Percentiles rank a stretch among this genome's conserved stretches.
These are phyloP conservation scores for Eremobia ochroleuca DNA, from an alignment of 2,888 invertebrate species.

Conservation along the genomic window DNA sequence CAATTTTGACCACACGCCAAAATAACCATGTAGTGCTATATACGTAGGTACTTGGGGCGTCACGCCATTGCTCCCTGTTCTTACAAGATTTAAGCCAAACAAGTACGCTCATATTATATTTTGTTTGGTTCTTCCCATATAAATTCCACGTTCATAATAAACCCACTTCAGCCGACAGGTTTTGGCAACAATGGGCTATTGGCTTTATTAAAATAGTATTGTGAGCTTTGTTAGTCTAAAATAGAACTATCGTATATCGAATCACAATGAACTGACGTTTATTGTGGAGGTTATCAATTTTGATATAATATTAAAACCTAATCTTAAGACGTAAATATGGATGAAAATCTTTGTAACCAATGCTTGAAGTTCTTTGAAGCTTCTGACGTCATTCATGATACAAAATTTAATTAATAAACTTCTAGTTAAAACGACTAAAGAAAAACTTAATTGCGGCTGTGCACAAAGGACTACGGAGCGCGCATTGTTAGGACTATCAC, in stretches of 20 bases:
- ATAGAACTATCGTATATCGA: conserved; percentile 14
- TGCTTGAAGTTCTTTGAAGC: neutral
- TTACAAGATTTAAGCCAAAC: neutral
- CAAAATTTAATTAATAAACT: neutral
- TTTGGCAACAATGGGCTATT: conserved; percentile 42
- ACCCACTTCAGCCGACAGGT: conserved; percentile 20
- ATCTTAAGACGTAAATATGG: neutral
- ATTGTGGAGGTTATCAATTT: conserved; percentile 27
- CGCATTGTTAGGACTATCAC: too few relatives aligned
- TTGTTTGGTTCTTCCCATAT: neutral
- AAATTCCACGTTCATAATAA: conserved; percentile 17
- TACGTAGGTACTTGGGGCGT: neutral
- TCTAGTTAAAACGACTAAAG: neutral
- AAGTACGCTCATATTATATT: neutral
- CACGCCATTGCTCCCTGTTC: neutral
- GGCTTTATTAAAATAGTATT: conserved; percentile 23
- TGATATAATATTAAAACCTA: neutral
- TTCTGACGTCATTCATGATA: neutral
- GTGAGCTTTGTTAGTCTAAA: conserved; percentile 35
- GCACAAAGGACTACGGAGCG: too few relatives aligned
- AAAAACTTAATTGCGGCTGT: too few relatives aligned
- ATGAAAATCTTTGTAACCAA: neutral
- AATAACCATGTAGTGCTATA: neutral
- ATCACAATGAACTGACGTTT: conserved; percentile 10
- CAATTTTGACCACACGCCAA: neutral